phyloP scores from a whole-genome alignment of 2,888 invertebrate species.

The Anarsia innoxiella region DNA sequence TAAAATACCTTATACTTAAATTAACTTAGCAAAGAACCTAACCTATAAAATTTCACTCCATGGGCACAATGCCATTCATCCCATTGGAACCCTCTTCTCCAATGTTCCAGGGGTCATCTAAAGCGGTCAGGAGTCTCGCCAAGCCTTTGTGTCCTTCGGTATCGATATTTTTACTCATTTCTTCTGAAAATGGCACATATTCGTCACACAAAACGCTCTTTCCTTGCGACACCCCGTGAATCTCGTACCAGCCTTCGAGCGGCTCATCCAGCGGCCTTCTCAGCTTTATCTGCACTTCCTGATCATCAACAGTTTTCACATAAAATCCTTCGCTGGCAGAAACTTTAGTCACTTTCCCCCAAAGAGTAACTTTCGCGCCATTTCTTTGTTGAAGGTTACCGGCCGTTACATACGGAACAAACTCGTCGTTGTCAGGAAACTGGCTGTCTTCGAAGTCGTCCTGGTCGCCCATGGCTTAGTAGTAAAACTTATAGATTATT shows the following conservation, averaged over 20 bases:
- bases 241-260: constrained; percentile 68
- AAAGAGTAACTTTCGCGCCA: constrained; percentile 63
- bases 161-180: constrained; percentile 58
- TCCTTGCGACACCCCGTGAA: constrained; percentile 62
- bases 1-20: constrained; percentile 1
- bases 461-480: constrained; percentile 49
- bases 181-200: constrained; percentile 52
- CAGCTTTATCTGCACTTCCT: constrained; percentile 56
- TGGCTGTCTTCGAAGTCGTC: constrained; percentile 66
- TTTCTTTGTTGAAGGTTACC: constrained; percentile 57
- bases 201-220: constrained; percentile 63
- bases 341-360: constrained; percentile 67
- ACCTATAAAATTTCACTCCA: constrained; percentile 32
- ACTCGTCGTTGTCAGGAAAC: constrained; percentile 66
- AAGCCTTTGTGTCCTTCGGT: constrained; percentile 59
- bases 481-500: too few species aligned
- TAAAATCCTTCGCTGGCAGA: constrained; percentile 61
- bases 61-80: constrained; percentile 44
- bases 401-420: constrained; percentile 64
- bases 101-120: constrained; percentile 69
- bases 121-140: constrained; percentile 49
- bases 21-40: constrained; percentile 1
- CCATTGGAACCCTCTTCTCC: constrained; percentile 41
- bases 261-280: constrained; percentile 54
- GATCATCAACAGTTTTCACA: constrained; percentile 63